phyloP scores from a whole-genome alignment of 2,113 vertebrate genomes.

The Stomatorhinus ivindoensis region DNA sequence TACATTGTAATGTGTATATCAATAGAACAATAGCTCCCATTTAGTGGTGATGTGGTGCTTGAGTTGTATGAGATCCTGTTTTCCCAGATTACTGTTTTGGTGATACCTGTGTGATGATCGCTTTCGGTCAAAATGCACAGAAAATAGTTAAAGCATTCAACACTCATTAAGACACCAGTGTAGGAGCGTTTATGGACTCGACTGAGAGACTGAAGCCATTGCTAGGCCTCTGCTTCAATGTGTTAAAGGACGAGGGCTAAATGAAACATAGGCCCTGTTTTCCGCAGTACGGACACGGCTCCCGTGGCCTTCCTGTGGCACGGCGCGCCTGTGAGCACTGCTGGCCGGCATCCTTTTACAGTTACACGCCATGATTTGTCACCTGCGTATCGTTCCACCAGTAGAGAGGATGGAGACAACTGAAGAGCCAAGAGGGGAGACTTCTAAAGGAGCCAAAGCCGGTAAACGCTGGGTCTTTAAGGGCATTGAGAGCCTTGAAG shows the following conservation, averaged over 20 bases:
- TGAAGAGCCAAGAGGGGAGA: constrained; percentile 26
- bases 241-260: neutral
- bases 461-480: constrained; percentile 62
- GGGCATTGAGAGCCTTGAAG: constrained; percentile 52
- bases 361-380: constrained; percentile 54
- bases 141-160: neutral
- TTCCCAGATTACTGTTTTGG: neutral
- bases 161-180: neutral
- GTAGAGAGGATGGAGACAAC: constrained; percentile 36
- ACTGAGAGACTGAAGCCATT: neutral
- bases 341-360: constrained; percentile 55
- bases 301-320: neutral
- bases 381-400: constrained; percentile 42
- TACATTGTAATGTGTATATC: neutral
- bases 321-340: constrained; percentile 44
- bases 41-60: neutral
- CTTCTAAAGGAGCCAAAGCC: constrained; percentile 47
- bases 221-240: neutral
- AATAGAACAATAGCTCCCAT: neutral
- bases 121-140: neutral
- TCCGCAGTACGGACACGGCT: too few relatives aligned
- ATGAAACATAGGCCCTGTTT: neutral
- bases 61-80: neutral
- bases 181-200: neutral
- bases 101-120: neutral